phyloP scores from a whole-genome alignment of 2,113 vertebrate genomes.

The Dunckerocampus dactyliophorus region DNA sequence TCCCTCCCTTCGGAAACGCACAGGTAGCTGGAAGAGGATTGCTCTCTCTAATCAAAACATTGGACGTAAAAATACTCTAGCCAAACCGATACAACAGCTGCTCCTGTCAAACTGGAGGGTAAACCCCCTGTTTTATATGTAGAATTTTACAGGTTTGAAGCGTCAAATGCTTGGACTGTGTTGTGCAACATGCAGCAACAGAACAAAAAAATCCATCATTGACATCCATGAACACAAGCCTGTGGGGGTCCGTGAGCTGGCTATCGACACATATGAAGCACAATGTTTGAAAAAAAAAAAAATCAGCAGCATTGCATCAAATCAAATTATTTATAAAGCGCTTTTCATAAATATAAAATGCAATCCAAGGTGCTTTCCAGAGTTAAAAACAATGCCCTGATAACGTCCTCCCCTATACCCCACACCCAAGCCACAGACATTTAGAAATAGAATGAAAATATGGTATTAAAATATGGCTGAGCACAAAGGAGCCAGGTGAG shows the following conservation, averaged over 20 bases:
- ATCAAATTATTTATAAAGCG: no score
- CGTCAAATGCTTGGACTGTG: slow-evolving; percentile 37
- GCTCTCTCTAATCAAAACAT: slow-evolving; percentile 41
- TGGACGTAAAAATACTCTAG: slow-evolving; percentile 35
- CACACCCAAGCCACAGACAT: no score
- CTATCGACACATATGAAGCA: slow-evolving; percentile 26
- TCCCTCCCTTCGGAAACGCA: slow-evolving; percentile 36
- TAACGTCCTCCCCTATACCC: no score
- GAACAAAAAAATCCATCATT: slow-evolving; percentile 38
- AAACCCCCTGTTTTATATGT: slow-evolving; percentile 25
- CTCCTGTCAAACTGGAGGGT: slow-evolving; percentile 15
- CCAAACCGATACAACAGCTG: slow-evolving; percentile 40
- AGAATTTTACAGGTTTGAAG: slow-evolving; percentile 27
- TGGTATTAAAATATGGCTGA: background rate
- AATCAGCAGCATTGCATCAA: slow-evolving; percentile 31
- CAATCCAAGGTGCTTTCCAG: no score
- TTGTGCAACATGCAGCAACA: slow-evolving; percentile 19
- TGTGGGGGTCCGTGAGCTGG: slow-evolving; percentile 7
- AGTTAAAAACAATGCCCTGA: no score
- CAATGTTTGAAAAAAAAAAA: slow-evolving; percentile 6
- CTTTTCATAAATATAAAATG: no score
- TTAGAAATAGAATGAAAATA: no score
- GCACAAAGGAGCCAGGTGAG: no score
- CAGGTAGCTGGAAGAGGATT: slow-evolving; percentile 54
- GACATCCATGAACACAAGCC: slow-evolving; percentile 33